Base-by-base conservation (phyloP, 2,797 vertebrate species). In the Eupleurogrammus muticus region DNA sequence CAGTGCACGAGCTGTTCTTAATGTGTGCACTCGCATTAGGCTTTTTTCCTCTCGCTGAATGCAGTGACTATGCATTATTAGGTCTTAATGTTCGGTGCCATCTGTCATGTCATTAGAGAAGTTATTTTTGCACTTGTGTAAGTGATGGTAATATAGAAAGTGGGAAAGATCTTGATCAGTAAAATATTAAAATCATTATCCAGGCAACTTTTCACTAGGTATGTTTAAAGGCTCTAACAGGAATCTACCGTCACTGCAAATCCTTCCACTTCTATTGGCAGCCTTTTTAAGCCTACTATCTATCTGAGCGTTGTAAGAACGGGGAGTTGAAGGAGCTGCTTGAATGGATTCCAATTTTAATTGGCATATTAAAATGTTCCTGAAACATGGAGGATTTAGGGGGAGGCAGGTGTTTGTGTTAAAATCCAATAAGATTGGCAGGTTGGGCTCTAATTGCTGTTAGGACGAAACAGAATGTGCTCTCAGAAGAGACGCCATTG, bases 31-130 rank as follows among this genome's bases (percentile, higher is more conserved):
- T 24, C 5, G 21, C 44, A 52, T 36, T 4, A 23, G 40, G 46
- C 49, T 44, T 71, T 71, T 70, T 32, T 34, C 34, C 35, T 53
- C 23, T n/a, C 44, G 9, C 19, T 46, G 66, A 56, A 28, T 24
- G 49, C n/a, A 32, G 46, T 1, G 9, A 47, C 53, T 35, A 4
- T 32, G 51, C 51, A 35, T 53, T 28, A 66, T 72, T 62, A 69
- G 57, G 40, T 48, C 9, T 4, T 10, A 21, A 21, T 51, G 44
- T 9, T 1, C 40, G 51, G 21, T 66, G 57, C 36, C 56, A 55
- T 68, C 35, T 69, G 69, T 69, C 50, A 55, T 59, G 20, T 44
- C 16, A 44, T 44, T 44, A 17, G 17, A 44, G 16, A 42, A 40
- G 12, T 42, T 35, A 17, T 38, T 44, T 17, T 44, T 44, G 38